These are phyloP conservation scores for Sciurus niger DNA, from an alignment of 2,113 vertebrate species.

Conservation along the genomic window DNA sequence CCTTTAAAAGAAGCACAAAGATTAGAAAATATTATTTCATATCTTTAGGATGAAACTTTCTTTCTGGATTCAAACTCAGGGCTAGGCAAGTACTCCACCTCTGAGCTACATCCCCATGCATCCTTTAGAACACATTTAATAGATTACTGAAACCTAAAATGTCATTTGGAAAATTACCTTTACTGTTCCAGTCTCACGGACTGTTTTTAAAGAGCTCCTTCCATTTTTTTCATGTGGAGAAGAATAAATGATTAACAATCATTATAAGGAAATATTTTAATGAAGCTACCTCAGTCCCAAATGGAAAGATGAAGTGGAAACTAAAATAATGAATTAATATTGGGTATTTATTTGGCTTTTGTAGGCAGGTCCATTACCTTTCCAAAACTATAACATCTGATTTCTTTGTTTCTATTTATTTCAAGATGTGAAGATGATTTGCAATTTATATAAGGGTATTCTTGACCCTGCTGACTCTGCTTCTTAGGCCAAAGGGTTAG, in stretches of 20 bases:
- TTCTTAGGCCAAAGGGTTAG: slow-evolving; percentile 46
- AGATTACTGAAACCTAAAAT: slow-evolving; percentile 29
- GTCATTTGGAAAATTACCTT: slow-evolving; percentile 58
- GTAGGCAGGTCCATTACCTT: not conserved
- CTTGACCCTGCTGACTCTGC: not conserved
- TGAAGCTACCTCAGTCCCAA: not conserved
- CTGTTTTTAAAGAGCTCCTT: not conserved
- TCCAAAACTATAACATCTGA: not conserved
- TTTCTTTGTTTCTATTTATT: slow-evolving; percentile 56
- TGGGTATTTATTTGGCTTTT: slow-evolving; percentile 23
- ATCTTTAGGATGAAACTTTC: not conserved
- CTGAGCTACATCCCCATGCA: not conserved
- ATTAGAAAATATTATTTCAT: slow-evolving; percentile 34
- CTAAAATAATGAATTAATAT: slow-evolving; percentile 21
- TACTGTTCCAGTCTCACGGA: slow-evolving; percentile 10
- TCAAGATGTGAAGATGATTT: slow-evolving; percentile 58
- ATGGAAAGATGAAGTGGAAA: slow-evolving; percentile 50
- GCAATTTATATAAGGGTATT: not conserved
- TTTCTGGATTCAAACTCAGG: not conserved
- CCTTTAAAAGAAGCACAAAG: not conserved
- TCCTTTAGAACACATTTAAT: not conserved
- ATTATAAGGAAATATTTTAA: slow-evolving; percentile 45
- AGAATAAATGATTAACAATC: not conserved
- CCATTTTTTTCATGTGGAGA: slow-evolving; percentile 7
- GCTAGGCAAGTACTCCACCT: not conserved